These are phyloP conservation scores for Gopherus evgoodei DNA, from an alignment of 2,113 vertebrate species.

Conservation along the genomic window DNA sequence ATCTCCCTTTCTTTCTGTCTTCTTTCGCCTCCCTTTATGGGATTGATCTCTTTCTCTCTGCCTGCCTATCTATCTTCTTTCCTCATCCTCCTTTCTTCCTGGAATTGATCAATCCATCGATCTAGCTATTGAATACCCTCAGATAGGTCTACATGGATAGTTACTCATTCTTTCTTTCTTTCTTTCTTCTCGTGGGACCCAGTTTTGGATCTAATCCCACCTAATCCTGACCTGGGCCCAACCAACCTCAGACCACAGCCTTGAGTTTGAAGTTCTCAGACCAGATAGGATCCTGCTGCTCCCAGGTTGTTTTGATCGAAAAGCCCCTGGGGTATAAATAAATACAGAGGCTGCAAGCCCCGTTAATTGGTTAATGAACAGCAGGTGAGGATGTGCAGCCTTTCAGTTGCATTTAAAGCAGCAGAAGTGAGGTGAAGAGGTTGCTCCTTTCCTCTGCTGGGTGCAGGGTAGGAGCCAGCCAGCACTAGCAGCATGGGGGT, in stretches of 20 bases:
- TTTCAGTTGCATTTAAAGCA: background rate
- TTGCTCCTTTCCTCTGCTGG: background rate
- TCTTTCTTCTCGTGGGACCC: background rate
- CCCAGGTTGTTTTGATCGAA: background rate
- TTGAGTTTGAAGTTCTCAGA: accelerated
- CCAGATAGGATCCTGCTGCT: background rate
- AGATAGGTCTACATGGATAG: background rate
- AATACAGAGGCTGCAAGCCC: background rate
- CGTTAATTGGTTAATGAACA: constrained; percentile 40
- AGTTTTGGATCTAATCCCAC: background rate
- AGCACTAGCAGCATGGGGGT: background rate
- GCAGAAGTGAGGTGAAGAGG: background rate
- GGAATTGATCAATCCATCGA: background rate
- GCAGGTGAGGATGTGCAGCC: background rate
- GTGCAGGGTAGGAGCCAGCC: background rate
- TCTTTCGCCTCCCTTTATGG: background rate
- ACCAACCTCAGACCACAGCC: background rate
- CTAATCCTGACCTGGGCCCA: accelerated
- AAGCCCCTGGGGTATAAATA: background rate
- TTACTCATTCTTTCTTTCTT: no score
- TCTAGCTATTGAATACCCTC: background rate
- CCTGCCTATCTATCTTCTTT: background rate
- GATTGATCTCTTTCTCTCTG: background rate
- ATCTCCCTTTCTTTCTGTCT: background rate
- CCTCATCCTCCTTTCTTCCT: background rate